Conservation (phyloP, 2,888 invertebrate species). For the Anoplius nigerrimus region DNA sequence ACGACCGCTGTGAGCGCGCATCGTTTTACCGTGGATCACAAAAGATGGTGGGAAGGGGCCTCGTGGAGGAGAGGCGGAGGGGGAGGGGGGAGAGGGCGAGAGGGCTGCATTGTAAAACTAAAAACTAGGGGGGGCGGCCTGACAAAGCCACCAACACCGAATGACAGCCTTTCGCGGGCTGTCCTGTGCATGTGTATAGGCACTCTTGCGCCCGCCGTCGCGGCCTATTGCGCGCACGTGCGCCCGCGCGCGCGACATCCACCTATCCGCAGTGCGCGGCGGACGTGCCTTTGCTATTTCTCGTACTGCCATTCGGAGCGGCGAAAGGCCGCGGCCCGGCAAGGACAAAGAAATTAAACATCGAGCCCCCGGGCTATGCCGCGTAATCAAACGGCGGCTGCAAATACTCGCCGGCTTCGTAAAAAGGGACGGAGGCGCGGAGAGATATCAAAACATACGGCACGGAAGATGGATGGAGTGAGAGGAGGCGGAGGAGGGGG, state of each 20-base stretch:
- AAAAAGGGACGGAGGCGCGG: conserved; percentile 12
- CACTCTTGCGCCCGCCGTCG: too few species aligned
- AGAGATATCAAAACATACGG: conserved; percentile 43
- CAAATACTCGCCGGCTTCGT: conserved; percentile 39
- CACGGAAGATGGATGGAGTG: background rate
- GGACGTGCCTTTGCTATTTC: conserved; percentile 45
- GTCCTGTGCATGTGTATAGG: background rate
- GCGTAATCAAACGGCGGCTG: conserved; percentile 62
- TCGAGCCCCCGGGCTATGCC: conserved; percentile 55
- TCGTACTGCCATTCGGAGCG: conserved; percentile 50
- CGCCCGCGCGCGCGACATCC: conserved; percentile 12
- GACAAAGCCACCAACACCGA: conserved; percentile 40
- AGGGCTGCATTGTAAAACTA: conserved; percentile 28
- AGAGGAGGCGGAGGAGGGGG: background rate
- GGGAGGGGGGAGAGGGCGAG: conserved; percentile 21
- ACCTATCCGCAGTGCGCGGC: too few species aligned
- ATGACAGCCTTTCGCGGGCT: conserved; percentile 20
- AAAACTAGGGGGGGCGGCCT: conserved; percentile 37
- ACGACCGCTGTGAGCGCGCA: conserved; percentile 19
- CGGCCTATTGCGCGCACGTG: background rate
- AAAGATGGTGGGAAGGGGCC: conserved; percentile 26
- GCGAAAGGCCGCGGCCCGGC: conserved; percentile 39
- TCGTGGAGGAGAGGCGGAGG: background rate
- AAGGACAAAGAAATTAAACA: conserved; percentile 66
- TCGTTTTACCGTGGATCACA: conserved; percentile 31